A percentile compares a stretch with the other conserved stretches of the same genome.
Conservation (phyloP, 2,797 vertebrate species). For the Gymnothorax javanicus region DNA sequence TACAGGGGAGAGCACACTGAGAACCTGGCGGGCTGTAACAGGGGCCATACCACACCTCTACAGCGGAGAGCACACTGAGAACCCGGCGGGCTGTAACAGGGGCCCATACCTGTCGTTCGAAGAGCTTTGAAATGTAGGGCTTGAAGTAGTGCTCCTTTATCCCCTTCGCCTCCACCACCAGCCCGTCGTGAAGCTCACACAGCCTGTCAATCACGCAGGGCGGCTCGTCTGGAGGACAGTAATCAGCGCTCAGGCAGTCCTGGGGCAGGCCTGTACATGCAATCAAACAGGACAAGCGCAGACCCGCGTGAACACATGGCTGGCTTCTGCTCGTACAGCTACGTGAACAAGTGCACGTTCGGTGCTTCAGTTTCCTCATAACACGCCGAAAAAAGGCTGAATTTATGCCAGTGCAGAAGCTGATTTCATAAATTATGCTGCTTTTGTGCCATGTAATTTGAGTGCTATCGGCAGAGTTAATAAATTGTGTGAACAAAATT, state of each 20-base stretch:
- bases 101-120: slow-evolving; percentile 77
- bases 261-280: neutral
- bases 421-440: too few relatives aligned
- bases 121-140: slow-evolving; percentile 89
- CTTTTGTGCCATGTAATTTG: too few relatives aligned
- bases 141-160: slow-evolving; percentile 98
- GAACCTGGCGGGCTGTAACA: too few relatives aligned
- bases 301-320: neutral
- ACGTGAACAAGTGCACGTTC: neutral
- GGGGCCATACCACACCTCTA: slow-evolving; percentile 36
- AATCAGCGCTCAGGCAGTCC: slow-evolving; percentile 50
- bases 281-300: neutral
- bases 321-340: neutral
- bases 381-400: too few relatives aligned
- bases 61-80: too few relatives aligned
- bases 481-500: too few relatives aligned
- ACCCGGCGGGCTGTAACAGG: too few relatives aligned
- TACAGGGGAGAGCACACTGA: too few relatives aligned
- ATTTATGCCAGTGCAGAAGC: too few relatives aligned
- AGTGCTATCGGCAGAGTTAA: too few relatives aligned
- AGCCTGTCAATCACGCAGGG: slow-evolving; percentile 84
- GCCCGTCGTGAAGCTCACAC: slow-evolving; percentile 90
- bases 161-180: slow-evolving; percentile 92
- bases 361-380: neutral
- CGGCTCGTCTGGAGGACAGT: slow-evolving; percentile 61